These are phyloP conservation scores for Takifugu bimaculatus DNA, from an alignment of 2,113 vertebrate species.

Conservation along the genomic window DNA sequence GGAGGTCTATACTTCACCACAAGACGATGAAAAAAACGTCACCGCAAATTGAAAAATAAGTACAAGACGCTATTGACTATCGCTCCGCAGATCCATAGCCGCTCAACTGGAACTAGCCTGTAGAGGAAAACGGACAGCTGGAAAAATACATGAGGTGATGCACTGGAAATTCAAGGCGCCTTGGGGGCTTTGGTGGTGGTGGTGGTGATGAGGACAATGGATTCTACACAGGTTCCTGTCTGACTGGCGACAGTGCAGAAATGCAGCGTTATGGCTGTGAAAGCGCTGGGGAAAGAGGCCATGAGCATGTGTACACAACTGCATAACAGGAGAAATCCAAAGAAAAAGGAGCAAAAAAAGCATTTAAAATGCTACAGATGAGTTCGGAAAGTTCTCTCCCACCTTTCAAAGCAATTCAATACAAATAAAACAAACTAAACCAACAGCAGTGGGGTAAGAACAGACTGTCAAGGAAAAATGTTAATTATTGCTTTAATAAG, in stretches of 20 bases:
- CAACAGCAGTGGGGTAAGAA: no score
- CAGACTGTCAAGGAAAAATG: no score
- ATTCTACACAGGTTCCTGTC: slow-evolving; percentile 33
- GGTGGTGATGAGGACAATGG: slow-evolving; percentile 39
- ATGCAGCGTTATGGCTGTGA: slow-evolving; percentile 7
- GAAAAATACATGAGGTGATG: slow-evolving; percentile 42
- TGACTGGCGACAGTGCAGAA: neutral
- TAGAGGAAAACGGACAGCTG: slow-evolving; percentile 39
- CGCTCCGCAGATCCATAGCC: slow-evolving; percentile 47
- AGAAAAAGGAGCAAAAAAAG: slow-evolving; percentile 5
- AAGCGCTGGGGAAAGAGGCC: slow-evolving; percentile 3
- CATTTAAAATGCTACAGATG: neutral
- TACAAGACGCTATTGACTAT: slow-evolving; percentile 48
- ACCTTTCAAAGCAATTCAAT: no score
- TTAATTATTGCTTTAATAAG: no score
- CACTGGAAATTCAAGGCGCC: slow-evolving; percentile 26
- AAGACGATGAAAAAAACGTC: slow-evolving; percentile 36
- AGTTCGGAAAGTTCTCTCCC: no score
- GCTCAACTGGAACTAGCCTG: slow-evolving; percentile 30
- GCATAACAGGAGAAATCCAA: neutral
- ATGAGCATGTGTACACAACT: slow-evolving; percentile 11
- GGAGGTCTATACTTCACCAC: slow-evolving; percentile 26
- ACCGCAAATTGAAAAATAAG: slow-evolving; percentile 40
- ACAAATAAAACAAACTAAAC: no score
- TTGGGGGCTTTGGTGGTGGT: slow-evolving; percentile 29